Percentiles rank a stretch among this genome's conserved stretches.
Evolutionary conservation across 2,797 vertebrate genomes (phyloP).

Genomic region (Fratercula arctica): DNA sequence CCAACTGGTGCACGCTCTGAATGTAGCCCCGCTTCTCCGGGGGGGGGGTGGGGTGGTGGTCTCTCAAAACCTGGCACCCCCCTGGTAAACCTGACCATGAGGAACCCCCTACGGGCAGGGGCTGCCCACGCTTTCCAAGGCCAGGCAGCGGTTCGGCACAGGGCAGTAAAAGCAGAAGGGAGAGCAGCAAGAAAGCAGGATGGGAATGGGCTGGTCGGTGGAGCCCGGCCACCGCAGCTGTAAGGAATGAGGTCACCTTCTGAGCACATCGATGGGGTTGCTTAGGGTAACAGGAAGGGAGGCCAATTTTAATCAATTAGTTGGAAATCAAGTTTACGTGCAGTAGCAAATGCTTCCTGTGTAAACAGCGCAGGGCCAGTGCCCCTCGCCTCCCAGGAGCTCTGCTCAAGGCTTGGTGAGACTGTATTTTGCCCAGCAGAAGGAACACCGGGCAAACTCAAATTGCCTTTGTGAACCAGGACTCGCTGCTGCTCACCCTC

Average conservation of each 20-base stretch:
- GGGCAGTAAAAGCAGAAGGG: background rate
- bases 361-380: rapidly evolving
- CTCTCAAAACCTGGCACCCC: background rate
- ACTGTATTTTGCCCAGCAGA: background rate
- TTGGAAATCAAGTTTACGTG: background rate
- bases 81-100: rapidly evolving
- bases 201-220: background rate
- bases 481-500: background rate
- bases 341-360: background rate
- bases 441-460: background rate
- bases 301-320: background rate
- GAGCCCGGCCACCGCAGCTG: background rate
- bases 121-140: background rate
- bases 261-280: conserved; percentile 3
- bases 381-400: rapidly evolving
- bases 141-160: rapidly evolving
- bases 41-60: too few relatives aligned
- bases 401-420: background rate
- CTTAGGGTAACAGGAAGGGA: background rate
- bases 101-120: background rate
- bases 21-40: background rate
- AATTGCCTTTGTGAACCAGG: background rate
- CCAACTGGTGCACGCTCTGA: rapidly evolving
- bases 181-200: background rate
- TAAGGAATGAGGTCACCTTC: conserved; percentile 44